Evolutionary conservation across 2,797 vertebrate species (phyloP).

Genomic region (Momotus momota): DNA sequence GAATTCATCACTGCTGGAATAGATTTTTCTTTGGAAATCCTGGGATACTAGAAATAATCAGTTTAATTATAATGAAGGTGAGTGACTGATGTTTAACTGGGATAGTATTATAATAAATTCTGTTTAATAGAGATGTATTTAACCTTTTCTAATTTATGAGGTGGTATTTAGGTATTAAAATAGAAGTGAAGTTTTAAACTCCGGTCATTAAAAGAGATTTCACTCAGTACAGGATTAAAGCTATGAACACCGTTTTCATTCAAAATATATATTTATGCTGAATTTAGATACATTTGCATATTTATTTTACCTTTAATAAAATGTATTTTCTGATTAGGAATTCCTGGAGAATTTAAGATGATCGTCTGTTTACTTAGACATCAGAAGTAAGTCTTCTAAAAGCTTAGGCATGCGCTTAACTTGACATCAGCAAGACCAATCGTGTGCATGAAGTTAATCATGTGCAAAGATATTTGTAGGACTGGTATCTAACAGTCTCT

Average conservation of each 20-base stretch:
- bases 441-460: not conserved
- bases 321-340: not conserved
- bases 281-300: not conserved
- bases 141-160: not conserved
- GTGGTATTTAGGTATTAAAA: not conserved
- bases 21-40: not conserved
- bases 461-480: not conserved
- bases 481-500: not conserved
- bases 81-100: not conserved
- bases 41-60: not conserved
- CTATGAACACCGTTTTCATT: not conserved
- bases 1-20: not conserved
- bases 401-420: conserved; percentile 22
- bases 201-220: not conserved
- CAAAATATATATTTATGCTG: not conserved
- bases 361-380: conserved; percentile 28
- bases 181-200: not conserved
- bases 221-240: not conserved
- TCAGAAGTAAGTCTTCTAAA: conserved; percentile 45
- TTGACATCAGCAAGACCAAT: conserved; percentile 45
- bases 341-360: conserved; percentile 27
- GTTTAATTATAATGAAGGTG: not conserved
- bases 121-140: not conserved
- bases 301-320: not conserved
- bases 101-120: not conserved